Evolutionary conservation across 2,797 vertebrate genomes (phyloP).

Genomic region (Gymnoscopelus microlampas): DNA sequence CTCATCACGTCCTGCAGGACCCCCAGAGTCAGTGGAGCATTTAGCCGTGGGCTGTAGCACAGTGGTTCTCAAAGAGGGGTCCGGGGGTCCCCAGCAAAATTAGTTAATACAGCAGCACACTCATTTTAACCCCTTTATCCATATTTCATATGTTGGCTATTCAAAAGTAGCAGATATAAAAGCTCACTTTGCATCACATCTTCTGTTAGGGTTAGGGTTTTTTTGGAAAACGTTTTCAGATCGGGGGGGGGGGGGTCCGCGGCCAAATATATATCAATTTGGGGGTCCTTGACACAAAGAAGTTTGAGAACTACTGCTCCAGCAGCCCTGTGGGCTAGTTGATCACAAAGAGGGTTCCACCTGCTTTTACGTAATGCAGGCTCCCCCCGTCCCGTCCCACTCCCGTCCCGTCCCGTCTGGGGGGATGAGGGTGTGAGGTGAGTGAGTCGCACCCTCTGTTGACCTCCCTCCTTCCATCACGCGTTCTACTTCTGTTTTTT

Average conservation of each 20-base stretch:
- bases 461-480: constrained; percentile 60
- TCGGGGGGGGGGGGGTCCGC: no score
- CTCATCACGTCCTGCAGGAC: constrained; percentile 60
- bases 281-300: no score
- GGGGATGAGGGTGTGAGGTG: constrained; percentile 71
- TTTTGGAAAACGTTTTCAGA: no score
- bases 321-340: constrained; percentile 42
- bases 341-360: constrained; percentile 47
- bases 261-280: no score
- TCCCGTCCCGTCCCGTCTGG: constrained; percentile 27
- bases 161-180: no score
- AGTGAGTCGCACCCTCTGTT: constrained; percentile 61
- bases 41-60: constrained; percentile 36
- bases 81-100: no score
- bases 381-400: constrained; percentile 36
- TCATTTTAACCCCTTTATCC: no score
- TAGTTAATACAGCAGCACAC: no score
- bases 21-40: constrained; percentile 49
- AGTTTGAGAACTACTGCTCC: not conserved
- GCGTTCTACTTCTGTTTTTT: constrained; percentile 31
- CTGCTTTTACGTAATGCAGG: constrained; percentile 69
- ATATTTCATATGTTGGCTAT: no score
- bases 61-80: no score
- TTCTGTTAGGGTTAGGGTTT: no score
- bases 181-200: no score